Evolutionary conservation across 2,888 invertebrate genomes (phyloP).

Genomic region (Pharmacophagus antenor): DNA sequence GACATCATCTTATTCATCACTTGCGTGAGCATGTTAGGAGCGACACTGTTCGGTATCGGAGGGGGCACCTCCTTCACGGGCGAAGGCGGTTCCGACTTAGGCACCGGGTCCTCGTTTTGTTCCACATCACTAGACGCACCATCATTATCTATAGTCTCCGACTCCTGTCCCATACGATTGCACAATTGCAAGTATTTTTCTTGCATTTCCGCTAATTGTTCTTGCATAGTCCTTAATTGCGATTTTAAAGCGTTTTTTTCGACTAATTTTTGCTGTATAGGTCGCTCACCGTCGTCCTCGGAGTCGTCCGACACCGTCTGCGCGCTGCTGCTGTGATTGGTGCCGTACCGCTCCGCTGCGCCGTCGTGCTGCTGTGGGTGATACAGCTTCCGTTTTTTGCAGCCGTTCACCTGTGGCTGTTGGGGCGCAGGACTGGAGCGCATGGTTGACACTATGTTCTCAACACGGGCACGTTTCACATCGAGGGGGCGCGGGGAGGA

Average conservation of each 20-base stretch:
- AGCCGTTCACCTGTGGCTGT: constrained; percentile 91
- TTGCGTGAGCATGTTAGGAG: constrained; percentile 82
- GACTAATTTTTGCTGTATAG: constrained; percentile 90
- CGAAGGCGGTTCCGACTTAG: constrained; percentile 81
- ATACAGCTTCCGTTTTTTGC: constrained; percentile 97
- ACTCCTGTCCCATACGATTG: constrained; percentile 90
- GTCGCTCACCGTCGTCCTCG: constrained; percentile 88
- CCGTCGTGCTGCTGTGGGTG: constrained; percentile 96
- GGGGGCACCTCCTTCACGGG: constrained; percentile 77
- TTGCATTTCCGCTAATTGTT: constrained; percentile 94
- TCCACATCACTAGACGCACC: constrained; percentile 88
- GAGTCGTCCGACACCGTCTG: constrained; percentile 84
- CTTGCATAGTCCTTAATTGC: constrained; percentile 92
- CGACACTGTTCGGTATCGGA: constrained; percentile 65
- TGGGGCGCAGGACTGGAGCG: constrained; percentile 90
- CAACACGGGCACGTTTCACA: constrained; percentile 95
- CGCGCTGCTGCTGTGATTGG: constrained; percentile 72
- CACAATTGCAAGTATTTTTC: constrained; percentile 94
- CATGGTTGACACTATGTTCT: constrained; percentile 97
- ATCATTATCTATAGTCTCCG: constrained; percentile 87
- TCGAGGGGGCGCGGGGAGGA: constrained; percentile 84
- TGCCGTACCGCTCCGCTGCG: constrained; percentile 82
- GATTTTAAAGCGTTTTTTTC: constrained; percentile 93
- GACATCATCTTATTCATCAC: constrained; percentile 85
- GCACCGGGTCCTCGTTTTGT: constrained; percentile 72